Percentiles rank a stretch among this genome's conserved stretches.
Conservation (phyloP, 2,888 invertebrate species). For the Apamea anceps region DNA sequence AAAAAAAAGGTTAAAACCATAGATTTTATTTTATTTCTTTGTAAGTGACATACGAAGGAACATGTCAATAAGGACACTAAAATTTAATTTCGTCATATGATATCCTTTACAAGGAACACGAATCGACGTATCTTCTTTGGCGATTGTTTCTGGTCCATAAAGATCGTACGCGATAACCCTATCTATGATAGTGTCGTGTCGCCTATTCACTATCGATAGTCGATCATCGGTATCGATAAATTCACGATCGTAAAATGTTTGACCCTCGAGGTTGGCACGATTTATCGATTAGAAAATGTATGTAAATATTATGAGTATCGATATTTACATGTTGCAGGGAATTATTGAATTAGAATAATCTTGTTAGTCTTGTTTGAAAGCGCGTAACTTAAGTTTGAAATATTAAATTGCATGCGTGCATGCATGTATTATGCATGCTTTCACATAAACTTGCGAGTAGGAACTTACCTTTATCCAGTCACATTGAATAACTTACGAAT, state of each 20-base stretch:
- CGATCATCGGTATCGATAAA: constrained; percentile 82
- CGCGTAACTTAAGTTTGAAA: constrained; percentile 61
- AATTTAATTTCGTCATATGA: constrained; percentile 83
- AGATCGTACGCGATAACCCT: constrained; percentile 86
- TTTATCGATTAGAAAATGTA: constrained; percentile 83
- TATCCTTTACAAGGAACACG: constrained; percentile 78
- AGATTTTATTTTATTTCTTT: constrained; percentile 61
- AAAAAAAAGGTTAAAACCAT: constrained; percentile 54
- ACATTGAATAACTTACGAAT: constrained; percentile 64
- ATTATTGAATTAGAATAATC: constrained; percentile 76
- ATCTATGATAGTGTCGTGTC: constrained; percentile 79
- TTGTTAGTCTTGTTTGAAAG: constrained; percentile 72
- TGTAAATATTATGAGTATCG: constrained; percentile 80
- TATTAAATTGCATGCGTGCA: constrained; percentile 67
- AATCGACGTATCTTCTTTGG: constrained; percentile 74
- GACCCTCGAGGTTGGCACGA: constrained; percentile 84
- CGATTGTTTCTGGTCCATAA: constrained; percentile 83
- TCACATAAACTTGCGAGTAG: constrained; percentile 64
- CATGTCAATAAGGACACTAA: constrained; percentile 75
- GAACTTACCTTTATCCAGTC: constrained; percentile 63
- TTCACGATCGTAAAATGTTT: constrained; percentile 79
- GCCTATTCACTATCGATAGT: constrained; percentile 77
- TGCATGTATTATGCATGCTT: constrained; percentile 66
- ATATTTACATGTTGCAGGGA: constrained; percentile 77
- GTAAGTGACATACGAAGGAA: constrained; percentile 64